Conservation (phyloP, 2,113 vertebrate species). For the Cacatua alba region DNA sequence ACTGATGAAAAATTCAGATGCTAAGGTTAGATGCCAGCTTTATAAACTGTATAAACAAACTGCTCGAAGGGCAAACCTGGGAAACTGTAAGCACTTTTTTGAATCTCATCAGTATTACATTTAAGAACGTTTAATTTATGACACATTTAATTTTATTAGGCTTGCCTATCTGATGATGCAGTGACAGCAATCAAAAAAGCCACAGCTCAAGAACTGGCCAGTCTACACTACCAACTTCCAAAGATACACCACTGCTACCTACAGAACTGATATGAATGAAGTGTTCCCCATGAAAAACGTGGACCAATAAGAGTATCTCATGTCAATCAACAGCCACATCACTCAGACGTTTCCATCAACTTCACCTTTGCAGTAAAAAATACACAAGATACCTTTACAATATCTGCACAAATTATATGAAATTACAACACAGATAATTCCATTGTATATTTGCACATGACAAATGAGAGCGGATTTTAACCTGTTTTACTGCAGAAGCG, state of each 20-base stretch:
- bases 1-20: background rate
- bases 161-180: background rate
- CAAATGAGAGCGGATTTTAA: background rate
- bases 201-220: background rate
- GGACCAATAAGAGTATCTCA: background rate
- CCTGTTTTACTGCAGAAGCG: background rate
- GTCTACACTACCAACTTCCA: background rate
- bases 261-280: background rate
- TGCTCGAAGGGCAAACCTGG: background rate
- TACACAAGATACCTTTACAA: background rate
- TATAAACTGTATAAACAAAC: background rate
- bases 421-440: background rate
- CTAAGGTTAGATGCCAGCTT: background rate
- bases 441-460: background rate
- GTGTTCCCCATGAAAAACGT: background rate
- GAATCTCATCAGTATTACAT: fast-evolving
- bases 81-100: background rate
- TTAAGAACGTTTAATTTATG: background rate
- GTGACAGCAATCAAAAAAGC: background rate
- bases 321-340: background rate
- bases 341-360: background rate
- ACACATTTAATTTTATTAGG: background rate
- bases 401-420: background rate
- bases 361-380: background rate
- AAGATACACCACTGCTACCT: background rate